phyloP scores from a whole-genome alignment of 2,888 invertebrate species.

The Drosophila mulleri region DNA sequence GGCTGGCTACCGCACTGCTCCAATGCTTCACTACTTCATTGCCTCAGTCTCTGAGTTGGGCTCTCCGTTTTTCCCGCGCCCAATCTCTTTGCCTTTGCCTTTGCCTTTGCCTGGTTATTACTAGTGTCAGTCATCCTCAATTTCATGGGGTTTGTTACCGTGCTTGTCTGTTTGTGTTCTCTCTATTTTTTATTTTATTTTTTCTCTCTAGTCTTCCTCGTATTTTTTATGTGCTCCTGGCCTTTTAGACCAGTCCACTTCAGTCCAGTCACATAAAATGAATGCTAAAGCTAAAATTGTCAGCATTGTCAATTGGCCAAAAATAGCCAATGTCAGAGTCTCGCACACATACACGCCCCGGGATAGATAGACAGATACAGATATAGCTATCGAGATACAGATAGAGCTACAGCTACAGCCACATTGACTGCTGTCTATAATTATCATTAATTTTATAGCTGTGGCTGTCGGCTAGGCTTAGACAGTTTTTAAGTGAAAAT shows the following conservation, averaged over 20 bases:
- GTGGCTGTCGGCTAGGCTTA: slow-evolving; percentile 34
- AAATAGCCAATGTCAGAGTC: slow-evolving; percentile 49
- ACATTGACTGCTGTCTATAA: slow-evolving; percentile 54
- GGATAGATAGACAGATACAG: slow-evolving; percentile 15
- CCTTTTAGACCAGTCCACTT: slow-evolving; percentile 29
- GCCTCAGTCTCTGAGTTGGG: not conserved
- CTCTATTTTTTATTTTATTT: slow-evolving; percentile 1
- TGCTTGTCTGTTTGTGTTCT: slow-evolving; percentile 22
- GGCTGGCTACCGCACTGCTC: slow-evolving; percentile 25
- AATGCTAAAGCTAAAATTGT: slow-evolving; percentile 71
- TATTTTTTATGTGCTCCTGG: slow-evolving; percentile 6
- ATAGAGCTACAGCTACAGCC: not conserved
- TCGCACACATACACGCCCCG: slow-evolving; percentile 28
- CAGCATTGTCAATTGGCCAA: slow-evolving; percentile 65
- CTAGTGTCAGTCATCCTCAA: slow-evolving; percentile 75
- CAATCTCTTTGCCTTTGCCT: not conserved
- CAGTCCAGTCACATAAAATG: slow-evolving; percentile 55
- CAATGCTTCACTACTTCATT: not conserved
- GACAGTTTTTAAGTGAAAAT: slow-evolving; percentile 53
- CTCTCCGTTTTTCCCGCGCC: not conserved
- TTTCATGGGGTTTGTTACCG: slow-evolving; percentile 61
- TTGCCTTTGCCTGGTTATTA: slow-evolving; percentile 59
- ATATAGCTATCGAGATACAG: not conserved
- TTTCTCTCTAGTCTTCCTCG: not conserved
- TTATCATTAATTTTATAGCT: slow-evolving; percentile 75